These are phyloP conservation scores for Arvicanthis niloticus DNA, from an alignment of 2,113 vertebrate species.

Conservation along the genomic window DNA sequence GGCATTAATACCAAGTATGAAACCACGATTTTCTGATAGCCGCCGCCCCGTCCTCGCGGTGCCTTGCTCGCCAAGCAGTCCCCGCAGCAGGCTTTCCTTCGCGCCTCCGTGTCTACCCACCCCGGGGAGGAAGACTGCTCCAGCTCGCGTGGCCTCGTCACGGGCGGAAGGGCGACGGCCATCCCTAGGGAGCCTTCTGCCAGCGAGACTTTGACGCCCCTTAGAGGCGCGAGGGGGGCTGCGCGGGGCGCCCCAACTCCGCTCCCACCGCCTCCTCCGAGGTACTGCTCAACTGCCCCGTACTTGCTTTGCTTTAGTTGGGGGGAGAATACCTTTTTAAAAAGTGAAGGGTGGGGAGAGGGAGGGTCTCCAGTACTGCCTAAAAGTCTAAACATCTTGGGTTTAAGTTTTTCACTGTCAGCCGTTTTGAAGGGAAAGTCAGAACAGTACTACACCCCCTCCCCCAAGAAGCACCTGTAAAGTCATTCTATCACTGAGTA, in stretches of 20 bases:
- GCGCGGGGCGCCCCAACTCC: constrained; percentile 62
- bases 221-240: constrained; percentile 85
- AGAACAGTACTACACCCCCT: constrained; percentile 73
- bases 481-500: constrained; percentile 80
- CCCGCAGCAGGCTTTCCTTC: constrained; percentile 92
- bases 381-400: constrained; percentile 81
- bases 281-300: constrained; percentile 85
- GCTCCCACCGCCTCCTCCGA: constrained; percentile 65
- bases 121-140: constrained; percentile 91
- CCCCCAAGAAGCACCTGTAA: constrained; percentile 84
- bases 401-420: constrained; percentile 82
- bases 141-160: constrained; percentile 92
- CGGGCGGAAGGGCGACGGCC: constrained; percentile 92
- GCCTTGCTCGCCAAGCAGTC: constrained; percentile 93
- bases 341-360: constrained; percentile 79
- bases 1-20: constrained; percentile 99
- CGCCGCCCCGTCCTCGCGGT: constrained; percentile 95
- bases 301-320: constrained; percentile 87
- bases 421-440: constrained; percentile 84
- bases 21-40: constrained; percentile 99
- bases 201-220: constrained; percentile 89
- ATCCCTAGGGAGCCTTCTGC: constrained; percentile 88
- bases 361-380: constrained; percentile 86
- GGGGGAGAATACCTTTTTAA: constrained; percentile 84
- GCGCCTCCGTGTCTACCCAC: constrained; percentile 89